phyloP scores from a whole-genome alignment of 2,113 vertebrate genomes.

The Ciconia stormi region DNA sequence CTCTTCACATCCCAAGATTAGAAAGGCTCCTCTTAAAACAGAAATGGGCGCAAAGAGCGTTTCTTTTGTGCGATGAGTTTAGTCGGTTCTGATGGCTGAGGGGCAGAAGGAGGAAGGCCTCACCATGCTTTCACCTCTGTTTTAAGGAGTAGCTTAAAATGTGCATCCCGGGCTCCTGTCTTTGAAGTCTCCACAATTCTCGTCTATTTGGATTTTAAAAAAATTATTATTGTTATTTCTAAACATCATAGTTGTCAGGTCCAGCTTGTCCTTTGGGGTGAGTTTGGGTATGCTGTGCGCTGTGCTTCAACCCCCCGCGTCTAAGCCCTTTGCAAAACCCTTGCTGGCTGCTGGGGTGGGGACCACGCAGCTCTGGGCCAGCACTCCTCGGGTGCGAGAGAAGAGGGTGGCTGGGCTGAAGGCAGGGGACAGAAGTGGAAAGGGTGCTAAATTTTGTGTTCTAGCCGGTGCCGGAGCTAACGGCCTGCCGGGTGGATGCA shows the following conservation, averaged over 20 bases:
- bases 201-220: background rate
- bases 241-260: background rate
- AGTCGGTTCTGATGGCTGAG: background rate
- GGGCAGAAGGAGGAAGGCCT: background rate
- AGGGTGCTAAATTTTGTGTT: background rate
- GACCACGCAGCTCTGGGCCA: background rate
- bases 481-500: background rate
- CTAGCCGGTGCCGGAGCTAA: background rate
- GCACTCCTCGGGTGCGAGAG: background rate
- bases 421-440: background rate
- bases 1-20: background rate
- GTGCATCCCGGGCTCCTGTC: accelerated
- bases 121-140: background rate
- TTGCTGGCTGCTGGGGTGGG: background rate
- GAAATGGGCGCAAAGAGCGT: background rate
- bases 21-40: background rate
- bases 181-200: background rate
- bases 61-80: background rate
- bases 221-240: background rate
- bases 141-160: background rate
- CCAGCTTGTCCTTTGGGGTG: background rate
- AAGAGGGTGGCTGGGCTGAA: background rate
- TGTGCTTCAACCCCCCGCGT: background rate
- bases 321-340: background rate
- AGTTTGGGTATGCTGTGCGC: background rate